Percentiles rank a stretch among this genome's conserved stretches.
phyloP scores from a whole-genome alignment of 1,140 invertebrate genomes.

The Trissolcus basalis region DNA sequence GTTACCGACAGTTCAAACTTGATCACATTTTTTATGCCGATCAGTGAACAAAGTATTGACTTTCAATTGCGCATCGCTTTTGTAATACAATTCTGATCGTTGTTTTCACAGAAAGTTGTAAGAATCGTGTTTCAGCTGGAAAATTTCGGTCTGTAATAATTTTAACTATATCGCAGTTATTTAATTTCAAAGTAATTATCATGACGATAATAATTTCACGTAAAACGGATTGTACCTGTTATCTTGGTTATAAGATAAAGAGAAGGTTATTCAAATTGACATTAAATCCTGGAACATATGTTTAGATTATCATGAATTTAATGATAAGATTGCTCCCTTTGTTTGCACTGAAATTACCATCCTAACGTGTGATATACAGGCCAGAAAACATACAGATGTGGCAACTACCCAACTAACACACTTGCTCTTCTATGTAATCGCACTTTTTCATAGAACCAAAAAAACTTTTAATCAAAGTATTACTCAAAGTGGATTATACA shows the following conservation, averaged over 20 bases:
- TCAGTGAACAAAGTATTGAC: too few species aligned
- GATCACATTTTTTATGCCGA: too few species aligned
- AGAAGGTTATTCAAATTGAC: conserved; percentile 52
- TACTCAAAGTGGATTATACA: not conserved
- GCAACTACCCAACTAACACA: conserved; percentile 52
- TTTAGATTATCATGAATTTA: conserved; percentile 58
- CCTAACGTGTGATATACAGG: conserved; percentile 51
- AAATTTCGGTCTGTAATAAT: not conserved
- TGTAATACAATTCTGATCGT: too few species aligned
- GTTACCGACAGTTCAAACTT: too few species aligned
- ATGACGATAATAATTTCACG: conserved; percentile 23
- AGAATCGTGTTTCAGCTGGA: not conserved
- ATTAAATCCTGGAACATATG: conserved; percentile 51
- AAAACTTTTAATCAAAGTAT: conserved; percentile 14
- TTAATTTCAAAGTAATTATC: conserved; percentile 4
- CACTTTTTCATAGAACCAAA: conserved; percentile 1
- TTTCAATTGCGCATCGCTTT: too few species aligned
- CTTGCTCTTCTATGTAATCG: conserved; percentile 15
- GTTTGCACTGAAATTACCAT: conserved; percentile 55
- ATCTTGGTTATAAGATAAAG: conserved; percentile 40
- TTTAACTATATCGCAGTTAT: not conserved
- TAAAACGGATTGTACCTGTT: conserved; percentile 27
- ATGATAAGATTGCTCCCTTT: conserved; percentile 56
- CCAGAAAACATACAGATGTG: conserved; percentile 52
- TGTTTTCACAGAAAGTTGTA: too few species aligned